Conservation (phyloP, 2,888 invertebrate genomes). For the Thymelicus sylvestris region DNA sequence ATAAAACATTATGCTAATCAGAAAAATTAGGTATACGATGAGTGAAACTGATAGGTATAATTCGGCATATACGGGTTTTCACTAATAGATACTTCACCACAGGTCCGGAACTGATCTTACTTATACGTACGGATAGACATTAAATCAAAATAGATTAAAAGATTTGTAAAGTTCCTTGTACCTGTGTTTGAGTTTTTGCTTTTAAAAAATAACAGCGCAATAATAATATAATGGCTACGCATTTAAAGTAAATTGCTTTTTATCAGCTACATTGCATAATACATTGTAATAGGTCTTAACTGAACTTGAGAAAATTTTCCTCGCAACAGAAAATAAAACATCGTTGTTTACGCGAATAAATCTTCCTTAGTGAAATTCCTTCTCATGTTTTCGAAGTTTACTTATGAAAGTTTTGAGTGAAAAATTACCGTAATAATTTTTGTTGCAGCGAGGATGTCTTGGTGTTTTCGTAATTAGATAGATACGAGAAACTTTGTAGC, state of each 20-base stretch:
- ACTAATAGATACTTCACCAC: too few relatives aligned
- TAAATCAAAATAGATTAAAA: too few relatives aligned
- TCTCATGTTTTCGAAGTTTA: conserved; percentile 46
- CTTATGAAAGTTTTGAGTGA: conserved; percentile 72
- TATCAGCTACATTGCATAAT: conserved; percentile 3
- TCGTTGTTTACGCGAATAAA: conserved; percentile 48
- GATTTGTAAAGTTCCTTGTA: too few relatives aligned
- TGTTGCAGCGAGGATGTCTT: conserved; percentile 65
- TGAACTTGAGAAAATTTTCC: conserved; percentile 6
- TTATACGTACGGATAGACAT: too few relatives aligned
- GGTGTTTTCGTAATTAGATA: conserved; percentile 70
- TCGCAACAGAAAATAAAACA: conserved; percentile 12
- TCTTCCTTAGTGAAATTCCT: conserved; percentile 53
- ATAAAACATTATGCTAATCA: too few relatives aligned
- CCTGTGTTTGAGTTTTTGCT: too few relatives aligned
- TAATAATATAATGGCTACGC: too few relatives aligned
- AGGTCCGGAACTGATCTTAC: too few relatives aligned
- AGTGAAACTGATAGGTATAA: too few relatives aligned
- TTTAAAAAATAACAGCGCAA: too few relatives aligned
- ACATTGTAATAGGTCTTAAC: conserved; percentile 6
- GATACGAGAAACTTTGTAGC: not conserved
- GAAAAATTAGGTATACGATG: too few relatives aligned
- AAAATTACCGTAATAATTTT: conserved; percentile 78
- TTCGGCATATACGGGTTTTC: too few relatives aligned
- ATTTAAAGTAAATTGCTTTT: conserved; percentile 3